Evolutionary conservation across 1,140 invertebrate genomes (phyloP).

Genomic region (Chrysomallon squamiferum): DNA sequence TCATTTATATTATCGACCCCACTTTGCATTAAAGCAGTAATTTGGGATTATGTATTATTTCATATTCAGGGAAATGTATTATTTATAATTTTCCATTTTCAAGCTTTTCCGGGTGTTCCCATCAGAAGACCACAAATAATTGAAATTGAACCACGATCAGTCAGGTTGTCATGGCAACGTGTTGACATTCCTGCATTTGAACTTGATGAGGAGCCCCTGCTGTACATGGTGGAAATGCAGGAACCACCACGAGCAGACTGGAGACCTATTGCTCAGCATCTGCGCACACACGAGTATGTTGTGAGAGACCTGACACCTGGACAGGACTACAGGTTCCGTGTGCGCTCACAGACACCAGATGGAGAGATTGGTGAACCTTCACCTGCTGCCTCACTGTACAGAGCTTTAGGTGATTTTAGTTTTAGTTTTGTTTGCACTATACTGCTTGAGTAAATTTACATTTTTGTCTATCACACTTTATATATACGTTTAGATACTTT

Average conservation of each 20-base stretch:
- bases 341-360: constrained; percentile 38
- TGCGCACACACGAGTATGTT: constrained; percentile 42
- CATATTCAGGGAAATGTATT: no score
- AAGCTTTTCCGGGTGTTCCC: constrained; percentile 55
- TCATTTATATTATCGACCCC: no score
- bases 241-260: constrained; percentile 35
- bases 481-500: no score
- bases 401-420: constrained; percentile 41
- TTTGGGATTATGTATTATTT: no score
- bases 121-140: constrained; percentile 45
- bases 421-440: no score
- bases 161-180: constrained; percentile 44
- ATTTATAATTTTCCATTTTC: constrained; percentile 9
- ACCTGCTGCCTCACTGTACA: constrained; percentile 49
- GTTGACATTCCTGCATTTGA: constrained; percentile 49
- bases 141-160: constrained; percentile 44
- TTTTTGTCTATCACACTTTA: no score
- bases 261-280: constrained; percentile 43
- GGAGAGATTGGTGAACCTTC: constrained; percentile 50
- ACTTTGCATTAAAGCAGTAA: no score
- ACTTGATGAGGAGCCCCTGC: constrained; percentile 36
- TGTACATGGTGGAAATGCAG: constrained; percentile 54
- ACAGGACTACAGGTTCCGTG: constrained; percentile 54
- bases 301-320: constrained; percentile 45
- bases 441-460: no score